Percentiles rank a stretch among this genome's conserved stretches.
These are phyloP conservation scores for Lindbergichthys nudifrons DNA, from an alignment of 2,797 vertebrate genomes.

Conservation along the genomic window DNA sequence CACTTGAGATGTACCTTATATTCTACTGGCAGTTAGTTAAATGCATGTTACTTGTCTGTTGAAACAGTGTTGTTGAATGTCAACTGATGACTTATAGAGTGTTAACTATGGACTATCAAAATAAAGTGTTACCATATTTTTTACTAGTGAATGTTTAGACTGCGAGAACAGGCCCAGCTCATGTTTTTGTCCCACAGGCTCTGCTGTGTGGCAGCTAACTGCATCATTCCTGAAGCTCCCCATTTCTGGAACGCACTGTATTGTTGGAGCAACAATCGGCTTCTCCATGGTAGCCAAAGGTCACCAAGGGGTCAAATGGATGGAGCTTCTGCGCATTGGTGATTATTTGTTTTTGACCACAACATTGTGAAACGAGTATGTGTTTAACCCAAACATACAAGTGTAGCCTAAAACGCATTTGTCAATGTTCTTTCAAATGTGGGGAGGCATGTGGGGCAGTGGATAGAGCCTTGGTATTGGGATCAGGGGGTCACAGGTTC, in stretches of 20 bases:
- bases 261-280: conserved; percentile 97
- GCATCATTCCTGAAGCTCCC: conserved; percentile 97
- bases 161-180: neutral
- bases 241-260: conserved; percentile 98
- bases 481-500: no score
- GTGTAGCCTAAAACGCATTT: neutral
- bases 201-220: conserved; percentile 94
- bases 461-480: no score
- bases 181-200: conserved; percentile 83
- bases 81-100: no score
- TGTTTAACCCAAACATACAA: conserved; percentile 3
- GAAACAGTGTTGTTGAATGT: no score
- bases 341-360: conserved; percentile 38
- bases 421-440: conserved; percentile 3
- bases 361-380: neutral
- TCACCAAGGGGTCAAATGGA: conserved; percentile 92
- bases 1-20: no score
- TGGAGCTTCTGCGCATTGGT: conserved; percentile 94
- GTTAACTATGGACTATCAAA: no score
- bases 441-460: no score
- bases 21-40: no score
- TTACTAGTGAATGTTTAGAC: neutral
- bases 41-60: no score
- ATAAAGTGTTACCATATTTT: no score
- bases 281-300: conserved; percentile 94